Conservation (phyloP, 1,140 invertebrate species). For the Phenacoccus solenopsis region DNA sequence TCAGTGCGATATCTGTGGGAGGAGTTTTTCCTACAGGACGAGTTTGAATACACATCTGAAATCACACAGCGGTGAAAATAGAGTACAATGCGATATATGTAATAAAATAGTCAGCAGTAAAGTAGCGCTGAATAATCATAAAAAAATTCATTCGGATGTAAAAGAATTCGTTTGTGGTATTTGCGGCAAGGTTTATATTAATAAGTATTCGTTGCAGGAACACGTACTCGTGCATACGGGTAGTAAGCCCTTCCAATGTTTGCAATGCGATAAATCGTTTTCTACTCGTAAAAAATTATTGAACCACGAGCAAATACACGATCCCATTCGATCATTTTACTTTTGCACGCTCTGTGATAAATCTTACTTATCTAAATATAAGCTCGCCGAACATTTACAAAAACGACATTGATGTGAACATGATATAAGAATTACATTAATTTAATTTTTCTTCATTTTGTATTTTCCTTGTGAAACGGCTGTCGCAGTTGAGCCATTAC, state of each 20-base stretch:
- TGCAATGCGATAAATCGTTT: constrained; percentile 39
- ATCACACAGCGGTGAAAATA: constrained; percentile 37
- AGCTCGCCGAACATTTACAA: background rate
- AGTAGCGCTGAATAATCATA: constrained; percentile 55
- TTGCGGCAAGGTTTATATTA: constrained; percentile 60
- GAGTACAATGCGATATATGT: constrained; percentile 60
- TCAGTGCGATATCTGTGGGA: constrained; percentile 40
- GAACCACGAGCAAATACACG: constrained; percentile 37
- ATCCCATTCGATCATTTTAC: background rate
- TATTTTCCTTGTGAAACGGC: too few species aligned
- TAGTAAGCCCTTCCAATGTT: constrained; percentile 49
- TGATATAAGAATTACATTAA: too few species aligned
- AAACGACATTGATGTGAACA: background rate
- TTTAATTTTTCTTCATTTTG: too few species aligned
- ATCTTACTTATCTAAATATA: constrained; percentile 5
- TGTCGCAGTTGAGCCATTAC: too few species aligned
- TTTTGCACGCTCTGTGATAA: background rate
- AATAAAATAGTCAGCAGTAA: constrained; percentile 58
- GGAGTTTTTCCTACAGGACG: constrained; percentile 41
- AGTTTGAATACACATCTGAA: constrained; percentile 43
- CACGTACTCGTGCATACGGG: constrained; percentile 50
- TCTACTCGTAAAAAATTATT: constrained; percentile 37
- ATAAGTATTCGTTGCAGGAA: constrained; percentile 53
- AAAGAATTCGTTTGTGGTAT: constrained; percentile 56
- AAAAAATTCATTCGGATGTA: constrained; percentile 55